Evolutionary conservation across 2,113 vertebrate species (phyloP).

Genomic region (Esox niger): DNA sequence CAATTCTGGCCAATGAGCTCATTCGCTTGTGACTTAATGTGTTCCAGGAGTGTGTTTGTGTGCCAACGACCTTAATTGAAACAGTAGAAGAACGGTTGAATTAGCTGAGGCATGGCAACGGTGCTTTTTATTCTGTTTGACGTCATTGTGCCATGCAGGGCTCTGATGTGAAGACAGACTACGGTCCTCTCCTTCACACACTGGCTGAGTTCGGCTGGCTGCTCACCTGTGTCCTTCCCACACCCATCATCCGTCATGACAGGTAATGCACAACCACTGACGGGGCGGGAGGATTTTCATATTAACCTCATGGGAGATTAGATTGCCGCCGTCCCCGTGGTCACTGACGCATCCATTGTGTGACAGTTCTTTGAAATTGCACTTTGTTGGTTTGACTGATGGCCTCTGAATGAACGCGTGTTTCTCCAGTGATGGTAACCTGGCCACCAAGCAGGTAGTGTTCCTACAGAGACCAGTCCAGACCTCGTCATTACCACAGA

Average conservation of each 20-base stretch:
- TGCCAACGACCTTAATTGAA: background rate
- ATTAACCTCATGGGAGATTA: too few relatives aligned
- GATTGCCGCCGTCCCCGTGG: too few relatives aligned
- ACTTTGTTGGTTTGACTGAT: background rate
- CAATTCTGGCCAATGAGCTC: background rate
- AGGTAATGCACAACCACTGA: constrained; percentile 71
- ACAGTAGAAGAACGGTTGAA: too few relatives aligned
- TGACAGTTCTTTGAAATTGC: too few relatives aligned
- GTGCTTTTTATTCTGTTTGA: background rate
- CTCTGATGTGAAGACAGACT: constrained; percentile 90
- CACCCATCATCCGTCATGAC: constrained; percentile 89
- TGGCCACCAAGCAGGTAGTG: constrained; percentile 94
- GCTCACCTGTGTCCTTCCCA: constrained; percentile 91
- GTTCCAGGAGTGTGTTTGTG: background rate
- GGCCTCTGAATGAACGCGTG: constrained; percentile 7
- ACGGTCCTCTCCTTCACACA: constrained; percentile 91
- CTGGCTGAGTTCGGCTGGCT: constrained; percentile 97
- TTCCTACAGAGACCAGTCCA: constrained; percentile 91
- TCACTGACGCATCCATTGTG: too few relatives aligned
- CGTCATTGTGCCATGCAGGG: constrained; percentile 70
- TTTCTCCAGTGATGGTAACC: constrained; percentile 86
- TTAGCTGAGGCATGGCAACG: too few relatives aligned
- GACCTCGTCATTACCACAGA: constrained; percentile 29
- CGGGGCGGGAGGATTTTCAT: background rate
- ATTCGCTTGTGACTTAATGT: background rate